Conservation (phyloP, 92 coral and sea anemone genomes). For the Porites evermanni region DNA sequence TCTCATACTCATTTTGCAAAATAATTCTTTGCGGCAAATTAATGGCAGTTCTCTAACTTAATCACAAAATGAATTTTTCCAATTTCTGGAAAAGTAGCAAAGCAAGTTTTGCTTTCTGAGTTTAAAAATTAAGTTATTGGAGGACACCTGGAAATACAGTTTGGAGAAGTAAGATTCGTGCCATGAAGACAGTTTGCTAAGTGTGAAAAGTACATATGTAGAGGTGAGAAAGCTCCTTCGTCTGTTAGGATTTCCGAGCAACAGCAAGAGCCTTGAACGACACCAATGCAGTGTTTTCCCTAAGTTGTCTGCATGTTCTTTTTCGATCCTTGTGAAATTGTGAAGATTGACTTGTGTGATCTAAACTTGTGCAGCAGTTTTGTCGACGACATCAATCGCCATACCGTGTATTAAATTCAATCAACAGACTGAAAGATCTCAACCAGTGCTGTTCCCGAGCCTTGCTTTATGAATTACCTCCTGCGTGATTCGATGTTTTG, state of each 20-base stretch:
- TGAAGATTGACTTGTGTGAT: background rate
- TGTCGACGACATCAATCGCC: too few species aligned
- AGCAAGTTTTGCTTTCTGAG: background rate
- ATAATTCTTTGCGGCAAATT: too few species aligned
- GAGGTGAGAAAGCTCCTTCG: background rate
- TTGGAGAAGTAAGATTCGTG: background rate
- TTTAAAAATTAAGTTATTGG: background rate
- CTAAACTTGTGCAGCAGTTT: background rate
- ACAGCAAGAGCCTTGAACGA: background rate
- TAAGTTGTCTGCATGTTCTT: background rate
- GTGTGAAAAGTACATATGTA: background rate
- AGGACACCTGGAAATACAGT: background rate
- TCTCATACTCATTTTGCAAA: background rate
- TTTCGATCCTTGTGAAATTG: background rate
- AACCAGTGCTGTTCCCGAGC: background rate
- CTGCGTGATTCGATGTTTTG: slow-evolving; percentile 18
- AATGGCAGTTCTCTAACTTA: background rate
- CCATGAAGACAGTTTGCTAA: background rate
- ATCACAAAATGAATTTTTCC: background rate
- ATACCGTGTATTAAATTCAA: too few species aligned
- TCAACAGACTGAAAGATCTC: background rate
- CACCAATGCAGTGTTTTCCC: background rate
- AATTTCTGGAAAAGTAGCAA: background rate
- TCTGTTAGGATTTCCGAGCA: background rate
- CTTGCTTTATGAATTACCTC: slow-evolving; percentile 17